Base-by-base conservation (phyloP, 2,888 invertebrate genomes). In the Merodon equestris region DNA sequence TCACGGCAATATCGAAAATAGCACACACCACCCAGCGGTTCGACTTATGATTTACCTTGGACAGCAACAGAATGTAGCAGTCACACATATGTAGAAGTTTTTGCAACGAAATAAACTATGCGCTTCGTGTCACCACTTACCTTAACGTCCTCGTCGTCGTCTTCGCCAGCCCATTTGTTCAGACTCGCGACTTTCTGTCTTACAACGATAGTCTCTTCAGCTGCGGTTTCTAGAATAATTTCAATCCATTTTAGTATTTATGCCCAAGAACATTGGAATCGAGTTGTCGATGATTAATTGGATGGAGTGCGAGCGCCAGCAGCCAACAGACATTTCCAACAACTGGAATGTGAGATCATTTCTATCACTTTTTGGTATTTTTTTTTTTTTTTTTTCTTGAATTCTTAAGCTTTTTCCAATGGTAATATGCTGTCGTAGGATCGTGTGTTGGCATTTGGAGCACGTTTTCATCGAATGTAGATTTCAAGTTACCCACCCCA, bases 111-210 rank as follows among this genome's bases (percentile, higher is more conserved):
- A n/a, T n/a, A n/a, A n/a, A n/a, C n/a, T n/a, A n/a, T n/a, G n/a
- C n/a, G n/a, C n/a, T n/a, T n/a, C n/a, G n/a, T n/a, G n/a, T n/a
- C n/a, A n/a, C n/a, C 48, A 76, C 84, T 81, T 83, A 95, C 95
- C 93, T 95, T 95, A 84, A 96, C 94, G 84, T 93, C 93, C 61
- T 96, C 95, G 70, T 96, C 96, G 86, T 95, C 95, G 88, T 96
- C 96, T 87, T 96, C 96, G 85, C 95, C 96, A 88, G 94, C 95
- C 96, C 96, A 96, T 91, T 93, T 95, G 90, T 94, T 94, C 73
- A 91, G 84, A 81, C 86, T 87, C 85, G 92, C 91, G 83, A 91
- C 89, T 90, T 92, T 92, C 85, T 93, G 93, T 86, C 93, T 93
- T 88, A 93, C 93, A 88, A 93, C 92, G 85, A 94, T 93, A 86